These are phyloP conservation scores for Pachyseris speciosa DNA, from an alignment of 64 coral and sea anemone genomes.

Conservation along the genomic window DNA sequence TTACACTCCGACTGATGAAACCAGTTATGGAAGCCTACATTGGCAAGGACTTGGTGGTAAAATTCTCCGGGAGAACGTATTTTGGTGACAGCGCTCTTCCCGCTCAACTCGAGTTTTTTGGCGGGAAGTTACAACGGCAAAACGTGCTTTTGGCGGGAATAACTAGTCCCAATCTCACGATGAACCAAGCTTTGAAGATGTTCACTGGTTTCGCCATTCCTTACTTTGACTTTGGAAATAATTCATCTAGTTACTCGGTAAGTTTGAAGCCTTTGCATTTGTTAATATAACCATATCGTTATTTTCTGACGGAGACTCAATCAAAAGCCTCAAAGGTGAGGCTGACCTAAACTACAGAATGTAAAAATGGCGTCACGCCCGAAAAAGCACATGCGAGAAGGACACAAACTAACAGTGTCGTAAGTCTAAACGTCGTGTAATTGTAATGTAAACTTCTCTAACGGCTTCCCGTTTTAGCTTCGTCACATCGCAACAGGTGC, in stretches of 20 bases:
- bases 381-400: too few species aligned
- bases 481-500: too few species aligned
- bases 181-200: slow-evolving; percentile 65
- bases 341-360: too few species aligned
- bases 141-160: slow-evolving; percentile 78
- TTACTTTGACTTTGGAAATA: slow-evolving; percentile 76
- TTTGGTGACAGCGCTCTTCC: slow-evolving; percentile 47
- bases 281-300: too few species aligned
- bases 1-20: slow-evolving; percentile 76
- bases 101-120: slow-evolving; percentile 71
- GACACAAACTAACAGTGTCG: too few species aligned
- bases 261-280: slow-evolving; percentile 17
- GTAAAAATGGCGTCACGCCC: too few species aligned
- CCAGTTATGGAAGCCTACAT: slow-evolving; percentile 78
- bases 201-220: slow-evolving; percentile 66
- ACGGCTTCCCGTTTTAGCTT: too few species aligned
- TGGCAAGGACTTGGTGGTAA: slow-evolving; percentile 60
- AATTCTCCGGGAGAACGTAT: slow-evolving; percentile 79
- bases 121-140: slow-evolving; percentile 44
- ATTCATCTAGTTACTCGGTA: slow-evolving; percentile 57
- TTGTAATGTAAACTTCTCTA: too few species aligned
- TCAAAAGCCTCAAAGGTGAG: not conserved
- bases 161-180: slow-evolving; percentile 50
- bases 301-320: too few species aligned
- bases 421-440: too few species aligned